These are phyloP conservation scores for Vireo griseus DNA, from an alignment of 2,797 vertebrate genomes.

Conservation along the genomic window DNA sequence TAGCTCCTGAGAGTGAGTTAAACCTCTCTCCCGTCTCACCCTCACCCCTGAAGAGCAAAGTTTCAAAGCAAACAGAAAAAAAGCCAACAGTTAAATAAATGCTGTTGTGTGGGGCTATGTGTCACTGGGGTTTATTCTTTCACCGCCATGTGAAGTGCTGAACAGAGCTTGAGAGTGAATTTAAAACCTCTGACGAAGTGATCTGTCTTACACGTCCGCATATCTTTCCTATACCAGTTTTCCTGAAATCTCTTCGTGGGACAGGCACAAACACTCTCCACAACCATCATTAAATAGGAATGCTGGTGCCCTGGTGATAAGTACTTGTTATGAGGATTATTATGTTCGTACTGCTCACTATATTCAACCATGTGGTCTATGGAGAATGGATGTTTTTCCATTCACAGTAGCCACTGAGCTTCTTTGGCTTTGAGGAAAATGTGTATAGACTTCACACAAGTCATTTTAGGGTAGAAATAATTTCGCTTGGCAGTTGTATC, in stretches of 20 bases:
- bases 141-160: not conserved
- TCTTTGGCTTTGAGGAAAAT: not conserved
- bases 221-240: accelerated
- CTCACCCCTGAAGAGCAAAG: not conserved
- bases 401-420: not conserved
- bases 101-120: not conserved
- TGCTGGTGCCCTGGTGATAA: accelerated
- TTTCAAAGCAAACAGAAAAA: not conserved
- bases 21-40: not conserved
- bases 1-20: not conserved
- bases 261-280: not conserved
- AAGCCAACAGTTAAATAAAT: not conserved
- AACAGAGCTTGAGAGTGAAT: not conserved
- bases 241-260: not conserved
- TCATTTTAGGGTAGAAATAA: not conserved
- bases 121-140: not conserved
- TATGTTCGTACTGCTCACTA: not conserved
- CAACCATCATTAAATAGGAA: not conserved
- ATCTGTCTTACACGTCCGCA: accelerated
- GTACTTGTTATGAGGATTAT: not conserved
- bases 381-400: not conserved
- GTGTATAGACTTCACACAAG: not conserved
- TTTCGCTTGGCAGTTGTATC: not conserved
- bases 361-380: not conserved
- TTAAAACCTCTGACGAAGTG: not conserved